Evolutionary conservation across 2,888 invertebrate species (phyloP).

Genomic region (Brachynemurus nebulosus): DNA sequence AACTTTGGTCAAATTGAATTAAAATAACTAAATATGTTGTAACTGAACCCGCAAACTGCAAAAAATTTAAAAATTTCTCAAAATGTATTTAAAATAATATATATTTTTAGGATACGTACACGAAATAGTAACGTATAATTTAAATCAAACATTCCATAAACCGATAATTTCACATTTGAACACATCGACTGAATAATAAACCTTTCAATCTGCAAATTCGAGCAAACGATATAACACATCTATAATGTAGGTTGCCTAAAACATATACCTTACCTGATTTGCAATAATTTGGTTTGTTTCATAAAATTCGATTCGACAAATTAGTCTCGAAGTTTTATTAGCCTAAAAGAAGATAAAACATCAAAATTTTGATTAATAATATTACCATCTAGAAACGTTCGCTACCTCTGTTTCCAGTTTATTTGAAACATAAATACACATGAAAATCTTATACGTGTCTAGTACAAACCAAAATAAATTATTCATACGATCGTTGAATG

Average conservation of each 20-base stretch:
- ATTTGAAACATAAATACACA: neutral
- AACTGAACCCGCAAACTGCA: neutral
- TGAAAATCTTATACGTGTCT: neutral
- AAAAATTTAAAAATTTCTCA: neutral
- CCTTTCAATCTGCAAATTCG: too few relatives aligned
- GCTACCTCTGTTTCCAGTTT: neutral
- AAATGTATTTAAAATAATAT: too few relatives aligned
- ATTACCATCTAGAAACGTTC: too few relatives aligned
- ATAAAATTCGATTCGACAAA: too few relatives aligned
- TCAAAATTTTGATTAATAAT: too few relatives aligned
- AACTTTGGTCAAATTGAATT: neutral
- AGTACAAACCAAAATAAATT: constrained; percentile 1
- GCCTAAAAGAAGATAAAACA: too few relatives aligned
- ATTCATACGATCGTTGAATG: neutral
- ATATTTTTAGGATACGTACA: neutral
- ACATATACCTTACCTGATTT: too few relatives aligned
- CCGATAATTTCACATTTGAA: neutral
- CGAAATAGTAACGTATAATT: neutral
- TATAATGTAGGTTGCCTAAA: too few relatives aligned
- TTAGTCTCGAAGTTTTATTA: too few relatives aligned
- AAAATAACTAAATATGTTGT: neutral
- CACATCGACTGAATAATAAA: too few relatives aligned
- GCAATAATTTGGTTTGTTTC: too few relatives aligned
- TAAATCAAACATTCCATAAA: neutral
- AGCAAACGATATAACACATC: too few relatives aligned